Percentiles rank a stretch among this genome's conserved stretches.
Evolutionary conservation across 2,888 invertebrate species (phyloP).

Genomic region (Caenorhabditis sulstoni): DNA sequence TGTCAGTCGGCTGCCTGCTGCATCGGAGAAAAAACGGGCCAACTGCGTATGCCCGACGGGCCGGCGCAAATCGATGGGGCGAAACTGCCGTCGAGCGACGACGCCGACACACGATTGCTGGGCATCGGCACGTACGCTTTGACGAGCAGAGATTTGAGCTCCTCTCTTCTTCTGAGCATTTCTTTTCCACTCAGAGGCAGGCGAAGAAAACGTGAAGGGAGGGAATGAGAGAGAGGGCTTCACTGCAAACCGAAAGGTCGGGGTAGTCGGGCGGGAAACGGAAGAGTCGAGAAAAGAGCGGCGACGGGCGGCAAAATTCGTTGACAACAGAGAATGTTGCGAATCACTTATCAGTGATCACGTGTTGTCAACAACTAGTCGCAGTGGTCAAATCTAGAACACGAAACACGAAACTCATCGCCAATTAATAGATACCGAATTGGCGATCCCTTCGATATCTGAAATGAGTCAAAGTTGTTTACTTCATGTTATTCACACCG

Average conservation of each 20-base stretch:
- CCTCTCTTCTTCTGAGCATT: constrained; percentile 35
- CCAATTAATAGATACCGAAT: not conserved
- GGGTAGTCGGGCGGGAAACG: constrained; percentile 7
- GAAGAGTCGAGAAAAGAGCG: constrained; percentile 16
- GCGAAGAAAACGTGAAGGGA: constrained; percentile 20
- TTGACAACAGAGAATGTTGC: constrained; percentile 42
- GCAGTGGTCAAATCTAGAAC: not conserved
- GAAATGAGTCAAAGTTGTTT: not conserved
- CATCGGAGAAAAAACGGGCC: constrained; percentile 32
- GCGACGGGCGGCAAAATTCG: constrained; percentile 1
- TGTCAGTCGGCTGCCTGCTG: constrained; percentile 20
- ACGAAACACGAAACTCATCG: not conserved
- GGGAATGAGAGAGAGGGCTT: not conserved
- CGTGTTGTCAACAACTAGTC: constrained; percentile 3
- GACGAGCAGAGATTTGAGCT: constrained; percentile 46
- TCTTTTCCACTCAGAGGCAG: constrained; percentile 1
- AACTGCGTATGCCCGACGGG: constrained; percentile 37
- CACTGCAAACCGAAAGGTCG: constrained; percentile 25
- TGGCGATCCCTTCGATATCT: too few relatives aligned
- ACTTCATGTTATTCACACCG: not conserved
- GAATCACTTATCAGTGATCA: constrained; percentile 55
- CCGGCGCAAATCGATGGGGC: constrained; percentile 46
- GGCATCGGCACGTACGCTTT: constrained; percentile 52
- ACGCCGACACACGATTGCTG: constrained; percentile 53
- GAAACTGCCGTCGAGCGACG: constrained; percentile 32